These are phyloP conservation scores for Hyalella azteca DNA, from an alignment of 2,888 invertebrate species.

Conservation along the genomic window DNA sequence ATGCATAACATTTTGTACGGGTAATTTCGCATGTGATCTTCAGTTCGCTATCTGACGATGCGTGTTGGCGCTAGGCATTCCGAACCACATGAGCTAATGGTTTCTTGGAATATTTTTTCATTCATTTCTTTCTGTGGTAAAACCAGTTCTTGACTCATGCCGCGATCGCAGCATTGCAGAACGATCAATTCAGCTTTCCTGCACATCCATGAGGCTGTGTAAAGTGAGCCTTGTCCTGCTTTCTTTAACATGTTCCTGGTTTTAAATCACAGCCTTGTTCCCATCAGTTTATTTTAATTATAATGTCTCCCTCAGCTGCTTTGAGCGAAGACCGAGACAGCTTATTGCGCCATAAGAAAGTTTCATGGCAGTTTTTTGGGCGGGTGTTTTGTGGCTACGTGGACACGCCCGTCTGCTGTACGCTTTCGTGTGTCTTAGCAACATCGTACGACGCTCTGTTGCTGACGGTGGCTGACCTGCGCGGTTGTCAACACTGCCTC, in stretches of 20 bases:
- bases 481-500: constrained; percentile 10
- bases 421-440: constrained; percentile 24
- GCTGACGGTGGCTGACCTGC: neutral
- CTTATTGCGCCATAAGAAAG: no score
- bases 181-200: constrained; percentile 15
- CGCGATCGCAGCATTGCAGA: neutral
- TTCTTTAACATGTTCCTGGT: no score
- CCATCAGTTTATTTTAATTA: no score
- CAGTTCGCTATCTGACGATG: no score
- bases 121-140: neutral
- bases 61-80: no score
- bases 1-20: no score
- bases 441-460: neutral
- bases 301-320: neutral
- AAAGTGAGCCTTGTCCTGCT: neutral
- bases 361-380: no score
- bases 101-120: constrained; percentile 10
- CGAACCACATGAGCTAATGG: constrained; percentile 24
- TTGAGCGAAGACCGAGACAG: no score
- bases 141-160: constrained; percentile 28
- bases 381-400: no score
- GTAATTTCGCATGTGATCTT: no score
- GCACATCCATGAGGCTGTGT: neutral
- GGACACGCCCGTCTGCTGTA: neutral
- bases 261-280: no score